Evolutionary conservation across 2,888 invertebrate species (phyloP).

Genomic region (Anaspis maculata): DNA sequence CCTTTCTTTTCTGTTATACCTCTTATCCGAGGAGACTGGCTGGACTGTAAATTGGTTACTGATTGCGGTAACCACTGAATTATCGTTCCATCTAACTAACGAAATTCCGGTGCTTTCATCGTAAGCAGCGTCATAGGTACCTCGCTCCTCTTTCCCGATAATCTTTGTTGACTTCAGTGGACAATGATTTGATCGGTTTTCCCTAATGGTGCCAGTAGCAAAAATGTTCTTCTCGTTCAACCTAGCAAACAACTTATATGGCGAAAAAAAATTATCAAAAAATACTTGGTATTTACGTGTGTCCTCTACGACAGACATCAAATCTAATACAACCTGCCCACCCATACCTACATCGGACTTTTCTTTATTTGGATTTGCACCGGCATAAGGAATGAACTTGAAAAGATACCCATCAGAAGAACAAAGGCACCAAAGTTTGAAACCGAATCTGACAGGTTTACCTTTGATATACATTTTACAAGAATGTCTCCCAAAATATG

Average conservation of each 20-base stretch:
- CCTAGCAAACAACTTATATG: conserved; percentile 10
- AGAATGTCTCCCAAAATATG: conserved; percentile 24
- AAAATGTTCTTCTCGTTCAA: conserved; percentile 10
- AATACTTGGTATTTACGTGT: conserved; percentile 15
- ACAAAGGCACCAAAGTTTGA: conserved; percentile 24
- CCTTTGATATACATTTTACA: conserved; percentile 27
- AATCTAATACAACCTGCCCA: conserved; percentile 18
- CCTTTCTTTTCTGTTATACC: too few relatives aligned
- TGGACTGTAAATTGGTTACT: too few relatives aligned
- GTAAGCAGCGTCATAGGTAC: too few relatives aligned
- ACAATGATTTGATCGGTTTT: conserved; percentile 8
- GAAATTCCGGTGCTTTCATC: too few relatives aligned
- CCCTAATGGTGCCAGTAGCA: conserved; percentile 7
- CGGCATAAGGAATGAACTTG: conserved; percentile 22
- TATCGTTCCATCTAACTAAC: too few relatives aligned
- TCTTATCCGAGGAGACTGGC: too few relatives aligned
- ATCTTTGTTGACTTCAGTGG: conserved; percentile 1
- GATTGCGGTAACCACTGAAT: too few relatives aligned
- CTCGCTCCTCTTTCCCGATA: conserved; percentile 4
- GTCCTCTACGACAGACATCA: conserved; percentile 18
- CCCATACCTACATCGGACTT: conserved; percentile 16
- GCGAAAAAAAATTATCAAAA: conserved; percentile 22
- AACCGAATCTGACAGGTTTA: conserved; percentile 26
- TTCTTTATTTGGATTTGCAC: too few relatives aligned
- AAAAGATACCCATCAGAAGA: conserved; percentile 22